phyloP scores from a whole-genome alignment of 2,113 vertebrate species.

The Herpailurus yagouaroundi region DNA sequence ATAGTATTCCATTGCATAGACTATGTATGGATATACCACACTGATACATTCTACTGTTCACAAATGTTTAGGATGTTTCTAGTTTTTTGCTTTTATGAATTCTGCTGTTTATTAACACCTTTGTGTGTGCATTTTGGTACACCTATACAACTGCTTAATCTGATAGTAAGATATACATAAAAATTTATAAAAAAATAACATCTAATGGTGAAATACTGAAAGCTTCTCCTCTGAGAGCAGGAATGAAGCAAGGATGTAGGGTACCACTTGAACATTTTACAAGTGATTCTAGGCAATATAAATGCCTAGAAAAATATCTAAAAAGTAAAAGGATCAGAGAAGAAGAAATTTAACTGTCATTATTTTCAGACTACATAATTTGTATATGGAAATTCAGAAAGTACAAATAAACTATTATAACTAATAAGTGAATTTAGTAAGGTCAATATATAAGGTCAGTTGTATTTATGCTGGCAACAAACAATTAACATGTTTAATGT shows the following conservation, averaged over 20 bases:
- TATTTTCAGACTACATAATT: neutral
- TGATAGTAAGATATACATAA: neutral
- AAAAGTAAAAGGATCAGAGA: neutral
- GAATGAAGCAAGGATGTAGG: neutral
- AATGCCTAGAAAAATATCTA: neutral
- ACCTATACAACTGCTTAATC: neutral
- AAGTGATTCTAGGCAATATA: neutral
- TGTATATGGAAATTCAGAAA: neutral
- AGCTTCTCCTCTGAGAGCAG: neutral
- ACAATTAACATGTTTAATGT: neutral
- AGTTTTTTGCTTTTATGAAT: neutral
- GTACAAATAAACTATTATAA: neutral
- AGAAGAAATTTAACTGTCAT: neutral
- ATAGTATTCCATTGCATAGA: neutral
- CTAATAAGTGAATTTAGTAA: conserved; percentile 22
- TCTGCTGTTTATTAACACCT: neutral
- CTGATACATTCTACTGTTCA: neutral
- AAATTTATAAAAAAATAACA: neutral
- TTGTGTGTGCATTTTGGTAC: neutral
- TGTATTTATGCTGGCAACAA: neutral
- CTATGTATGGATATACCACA: neutral
- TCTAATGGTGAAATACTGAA: neutral
- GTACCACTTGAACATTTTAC: neutral
- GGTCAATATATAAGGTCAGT: neutral
- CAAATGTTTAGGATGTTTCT: neutral